A percentile compares a stretch with the other conserved stretches of the same genome.
phyloP scores from a whole-genome alignment of 2,888 invertebrate species.

The Nineta flava region DNA sequence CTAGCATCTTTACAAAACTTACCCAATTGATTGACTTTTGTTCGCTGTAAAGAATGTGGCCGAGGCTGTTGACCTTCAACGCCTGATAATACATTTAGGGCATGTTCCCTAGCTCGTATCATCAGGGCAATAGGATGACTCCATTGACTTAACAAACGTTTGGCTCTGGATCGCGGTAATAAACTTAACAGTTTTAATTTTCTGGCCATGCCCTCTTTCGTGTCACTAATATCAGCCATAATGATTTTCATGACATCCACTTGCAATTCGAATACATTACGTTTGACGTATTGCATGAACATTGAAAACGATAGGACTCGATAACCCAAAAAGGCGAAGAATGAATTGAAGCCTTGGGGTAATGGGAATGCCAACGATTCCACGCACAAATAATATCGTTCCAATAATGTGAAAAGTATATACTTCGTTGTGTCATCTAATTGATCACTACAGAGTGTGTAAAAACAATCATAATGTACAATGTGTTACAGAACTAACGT shows the following conservation, averaged over 20 bases:
- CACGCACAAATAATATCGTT: conserved; percentile 65
- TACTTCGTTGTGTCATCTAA: conserved; percentile 51
- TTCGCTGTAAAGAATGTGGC: conserved; percentile 18
- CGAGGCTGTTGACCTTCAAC: conserved; percentile 31
- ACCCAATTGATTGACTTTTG: conserved; percentile 15
- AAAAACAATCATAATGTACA: conserved; percentile 17
- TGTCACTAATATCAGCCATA: conserved; percentile 41
- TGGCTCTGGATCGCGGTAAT: conserved; percentile 60
- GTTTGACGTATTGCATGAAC: conserved; percentile 70
- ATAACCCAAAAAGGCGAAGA: conserved; percentile 76
- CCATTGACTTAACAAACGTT: conserved; percentile 65
- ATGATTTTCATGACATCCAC: conserved; percentile 77
- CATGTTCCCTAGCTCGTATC: conserved; percentile 67
- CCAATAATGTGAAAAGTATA: conserved; percentile 60
- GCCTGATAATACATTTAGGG: conserved; percentile 62
- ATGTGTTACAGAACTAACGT: not conserved
- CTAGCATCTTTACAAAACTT: not conserved
- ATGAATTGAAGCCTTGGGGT: conserved; percentile 77
- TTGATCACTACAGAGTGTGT: conserved; percentile 67
- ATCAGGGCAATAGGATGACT: conserved; percentile 57
- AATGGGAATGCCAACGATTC: conserved; percentile 68
- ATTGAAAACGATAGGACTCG: conserved; percentile 57
- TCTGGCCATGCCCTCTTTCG: conserved; percentile 40
- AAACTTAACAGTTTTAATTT: conserved; percentile 59
- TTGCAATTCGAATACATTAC: conserved; percentile 73